Conservation (phyloP, 2,888 invertebrate genomes). For the Luperina nickerlii region DNA sequence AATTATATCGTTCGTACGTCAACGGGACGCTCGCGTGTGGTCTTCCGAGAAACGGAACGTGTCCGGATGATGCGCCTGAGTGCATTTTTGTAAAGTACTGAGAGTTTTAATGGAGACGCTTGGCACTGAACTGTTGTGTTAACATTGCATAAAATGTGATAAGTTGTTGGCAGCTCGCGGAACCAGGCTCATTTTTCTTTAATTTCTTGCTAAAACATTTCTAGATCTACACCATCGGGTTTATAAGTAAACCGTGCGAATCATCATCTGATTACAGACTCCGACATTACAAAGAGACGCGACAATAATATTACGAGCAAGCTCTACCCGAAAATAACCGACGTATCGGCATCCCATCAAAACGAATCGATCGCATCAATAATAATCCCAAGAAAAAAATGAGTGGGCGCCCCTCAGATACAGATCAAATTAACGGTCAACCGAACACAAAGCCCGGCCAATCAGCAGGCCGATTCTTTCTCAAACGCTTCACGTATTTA, state of each 20-base stretch:
- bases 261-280: conserved; percentile 41
- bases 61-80: conserved; percentile 62
- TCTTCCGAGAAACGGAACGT: conserved; percentile 72
- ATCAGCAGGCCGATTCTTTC: conserved; percentile 87
- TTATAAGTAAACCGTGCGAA: conserved; percentile 35
- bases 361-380: conserved; percentile 84
- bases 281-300: conserved; percentile 56
- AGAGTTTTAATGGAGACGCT: conserved; percentile 57
- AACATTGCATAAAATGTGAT: conserved; percentile 28
- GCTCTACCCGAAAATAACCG: conserved; percentile 57
- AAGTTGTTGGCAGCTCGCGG: conserved; percentile 21
- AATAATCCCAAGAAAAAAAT: conserved; percentile 83
- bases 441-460: conserved; percentile 87
- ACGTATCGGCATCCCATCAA: conserved; percentile 72
- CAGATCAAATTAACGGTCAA: conserved; percentile 89
- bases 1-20: conserved; percentile 73
- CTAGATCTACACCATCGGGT: conserved; percentile 5
- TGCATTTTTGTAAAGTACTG: conserved; percentile 62
- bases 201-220: background rate
- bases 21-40: conserved; percentile 70
- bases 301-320: conserved; percentile 58
- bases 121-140: conserved; percentile 32
- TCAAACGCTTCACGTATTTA: conserved; percentile 86
- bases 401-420: conserved; percentile 78
- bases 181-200: conserved; percentile 16